Evolutionary conservation across 1,140 invertebrate species (phyloP).

Genomic region (Camponotus floridanus): DNA sequence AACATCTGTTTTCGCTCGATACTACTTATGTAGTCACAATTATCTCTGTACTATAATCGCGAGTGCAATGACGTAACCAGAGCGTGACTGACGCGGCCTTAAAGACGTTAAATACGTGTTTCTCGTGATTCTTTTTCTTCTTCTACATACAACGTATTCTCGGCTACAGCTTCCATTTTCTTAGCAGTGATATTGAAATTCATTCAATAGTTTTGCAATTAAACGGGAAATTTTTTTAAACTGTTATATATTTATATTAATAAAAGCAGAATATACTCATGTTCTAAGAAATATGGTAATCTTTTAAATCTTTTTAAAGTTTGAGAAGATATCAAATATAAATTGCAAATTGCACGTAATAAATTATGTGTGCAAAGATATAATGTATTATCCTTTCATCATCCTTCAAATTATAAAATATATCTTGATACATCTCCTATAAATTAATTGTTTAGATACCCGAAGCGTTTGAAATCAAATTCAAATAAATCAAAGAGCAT

Average conservation of each 20-base stretch:
- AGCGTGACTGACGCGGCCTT: conserved; percentile 74
- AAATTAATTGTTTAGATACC: neutral
- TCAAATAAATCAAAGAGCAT: no score
- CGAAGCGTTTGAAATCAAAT: no score
- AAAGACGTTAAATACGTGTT: conserved; percentile 58
- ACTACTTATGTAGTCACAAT: conserved; percentile 64
- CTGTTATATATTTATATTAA: neutral
- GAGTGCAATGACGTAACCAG: conserved; percentile 69
- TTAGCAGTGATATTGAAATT: neutral
- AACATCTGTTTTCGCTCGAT: conserved; percentile 62
- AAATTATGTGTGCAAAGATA: neutral
- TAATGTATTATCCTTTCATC: neutral
- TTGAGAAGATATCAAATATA: neutral
- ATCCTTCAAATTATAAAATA: neutral
- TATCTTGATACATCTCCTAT: no score
- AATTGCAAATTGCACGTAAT: neutral
- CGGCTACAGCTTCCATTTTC: neutral
- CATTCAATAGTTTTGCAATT: conserved; percentile 1
- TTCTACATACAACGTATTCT: conserved; percentile 9
- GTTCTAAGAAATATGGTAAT: no score
- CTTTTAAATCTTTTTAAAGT: no score
- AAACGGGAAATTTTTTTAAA: neutral
- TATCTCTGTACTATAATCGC: conserved; percentile 58
- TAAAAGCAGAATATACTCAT: neutral
- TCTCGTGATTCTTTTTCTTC: conserved; percentile 46